These are phyloP conservation scores for Sciaenops ocellatus DNA, from an alignment of 2,797 vertebrate genomes.

Conservation along the genomic window DNA sequence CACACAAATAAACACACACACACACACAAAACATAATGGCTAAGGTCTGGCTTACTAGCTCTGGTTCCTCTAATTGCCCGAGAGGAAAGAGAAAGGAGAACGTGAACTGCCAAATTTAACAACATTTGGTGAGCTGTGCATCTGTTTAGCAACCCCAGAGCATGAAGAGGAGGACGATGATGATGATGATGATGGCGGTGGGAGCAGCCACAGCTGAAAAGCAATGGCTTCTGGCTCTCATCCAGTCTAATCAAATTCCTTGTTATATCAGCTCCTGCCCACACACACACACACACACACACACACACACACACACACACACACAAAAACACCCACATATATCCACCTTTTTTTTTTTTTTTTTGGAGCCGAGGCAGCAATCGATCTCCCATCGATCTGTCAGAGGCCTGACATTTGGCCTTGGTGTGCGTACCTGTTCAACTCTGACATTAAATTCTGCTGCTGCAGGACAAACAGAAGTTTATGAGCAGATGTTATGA, in stretches of 20 bases:
- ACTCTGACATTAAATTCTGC: conserved; percentile 57
- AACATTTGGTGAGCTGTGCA: conserved; percentile 58
- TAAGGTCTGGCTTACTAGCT: conserved; percentile 47
- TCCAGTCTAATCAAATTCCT: conserved; percentile 51
- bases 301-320: conserved; percentile 1
- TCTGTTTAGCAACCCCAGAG: conserved; percentile 56
- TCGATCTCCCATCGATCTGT: conserved; percentile 38
- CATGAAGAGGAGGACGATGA: conserved; percentile 27
- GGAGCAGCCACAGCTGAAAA: conserved; percentile 44
- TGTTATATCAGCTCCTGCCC: conserved; percentile 36
- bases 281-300: conserved; percentile 5
- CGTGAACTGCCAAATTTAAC: conserved; percentile 65
- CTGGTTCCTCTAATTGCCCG: conserved; percentile 63
- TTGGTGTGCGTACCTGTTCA: conserved; percentile 42
- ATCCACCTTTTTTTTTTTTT: background rate
- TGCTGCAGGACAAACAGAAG: conserved; percentile 58
- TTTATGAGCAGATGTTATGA: conserved; percentile 66
- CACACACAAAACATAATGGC: conserved; percentile 54
- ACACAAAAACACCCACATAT: conserved; percentile 7
- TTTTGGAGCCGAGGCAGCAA: conserved; percentile 25
- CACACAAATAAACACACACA: conserved; percentile 21
- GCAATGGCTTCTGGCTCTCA: conserved; percentile 36
- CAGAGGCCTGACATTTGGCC: conserved; percentile 33
- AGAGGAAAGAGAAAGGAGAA: conserved; percentile 47
- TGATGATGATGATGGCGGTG: conserved; percentile 30